These are phyloP conservation scores for Coptodon bakossiorum DNA, from an alignment of 2,113 vertebrate genomes.

Conservation along the genomic window DNA sequence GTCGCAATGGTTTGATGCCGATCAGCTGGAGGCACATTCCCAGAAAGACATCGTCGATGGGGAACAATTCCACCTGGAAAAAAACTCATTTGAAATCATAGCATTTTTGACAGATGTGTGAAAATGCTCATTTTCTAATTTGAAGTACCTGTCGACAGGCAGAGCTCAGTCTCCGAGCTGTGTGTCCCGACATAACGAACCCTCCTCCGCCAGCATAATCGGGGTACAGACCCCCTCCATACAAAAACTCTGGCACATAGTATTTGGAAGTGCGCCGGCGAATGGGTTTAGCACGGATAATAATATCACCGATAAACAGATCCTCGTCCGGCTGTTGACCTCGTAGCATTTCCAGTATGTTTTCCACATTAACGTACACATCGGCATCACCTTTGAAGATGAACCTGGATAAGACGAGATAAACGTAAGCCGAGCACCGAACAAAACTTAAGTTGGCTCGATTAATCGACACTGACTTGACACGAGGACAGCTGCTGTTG, in stretches of 20 bases:
- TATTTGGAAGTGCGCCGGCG: conserved; percentile 84
- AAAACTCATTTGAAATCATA: not conserved
- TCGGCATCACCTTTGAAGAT: conserved; percentile 93
- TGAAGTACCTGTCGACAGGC: conserved; percentile 77
- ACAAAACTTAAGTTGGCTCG: not conserved
- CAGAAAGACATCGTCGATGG: conserved; percentile 94
- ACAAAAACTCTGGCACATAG: conserved; percentile 86
- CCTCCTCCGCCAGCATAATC: conserved; percentile 91
- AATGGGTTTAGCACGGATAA: conserved; percentile 86
- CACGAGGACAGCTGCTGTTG: conserved; percentile 76
- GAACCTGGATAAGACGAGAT: conserved; percentile 60
- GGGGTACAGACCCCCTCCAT: conserved; percentile 82
- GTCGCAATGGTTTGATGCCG: conserved; percentile 77
- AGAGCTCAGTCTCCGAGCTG: conserved; percentile 76
- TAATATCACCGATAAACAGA: conserved; percentile 92
- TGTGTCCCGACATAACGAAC: conserved; percentile 84
- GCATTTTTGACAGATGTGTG: not conserved
- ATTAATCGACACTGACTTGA: conserved; percentile 51
- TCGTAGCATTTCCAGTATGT: conserved; percentile 85
- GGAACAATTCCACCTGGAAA: conserved; percentile 88
- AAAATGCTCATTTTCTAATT: not conserved
- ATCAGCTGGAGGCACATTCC: conserved; percentile 95
- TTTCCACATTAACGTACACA: conserved; percentile 91
- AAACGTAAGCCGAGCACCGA: not conserved
- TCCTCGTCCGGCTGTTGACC: conserved; percentile 65